Conservation (phyloP, 2,888 invertebrate genomes). For the Lamellibrachia columna region DNA sequence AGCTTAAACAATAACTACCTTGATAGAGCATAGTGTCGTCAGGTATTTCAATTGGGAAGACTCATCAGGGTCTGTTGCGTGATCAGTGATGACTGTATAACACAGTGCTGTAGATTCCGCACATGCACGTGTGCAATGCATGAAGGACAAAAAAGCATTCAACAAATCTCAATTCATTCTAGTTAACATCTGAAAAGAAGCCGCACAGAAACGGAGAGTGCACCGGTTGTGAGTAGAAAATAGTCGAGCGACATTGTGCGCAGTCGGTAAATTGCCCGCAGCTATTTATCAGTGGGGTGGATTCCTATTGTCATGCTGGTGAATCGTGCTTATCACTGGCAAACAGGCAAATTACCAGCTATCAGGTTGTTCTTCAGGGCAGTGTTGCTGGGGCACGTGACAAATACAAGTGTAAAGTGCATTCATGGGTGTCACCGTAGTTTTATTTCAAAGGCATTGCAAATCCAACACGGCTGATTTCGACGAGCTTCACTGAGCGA, state of each 20-base stretch:
- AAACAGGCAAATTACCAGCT: conserved; percentile 7
- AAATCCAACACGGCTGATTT: neutral
- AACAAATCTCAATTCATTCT: conserved; percentile 16
- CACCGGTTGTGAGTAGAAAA: neutral
- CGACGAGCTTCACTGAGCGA: neutral
- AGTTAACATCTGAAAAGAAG: conserved; percentile 4
- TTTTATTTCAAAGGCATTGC: neutral
- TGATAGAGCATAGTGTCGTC: neutral
- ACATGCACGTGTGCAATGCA: neutral
- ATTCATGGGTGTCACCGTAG: neutral
- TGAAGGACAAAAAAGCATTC: neutral
- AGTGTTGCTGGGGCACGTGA: neutral
- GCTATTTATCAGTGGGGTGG: neutral
- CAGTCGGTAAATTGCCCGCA: neutral
- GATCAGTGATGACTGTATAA: neutral
- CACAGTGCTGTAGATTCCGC: neutral
- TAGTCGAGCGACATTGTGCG: neutral
- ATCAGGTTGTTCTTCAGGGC: neutral
- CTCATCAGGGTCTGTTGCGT: neutral
- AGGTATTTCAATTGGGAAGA: neutral
- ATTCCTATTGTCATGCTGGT: neutral
- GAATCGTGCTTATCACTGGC: conserved; percentile 6
- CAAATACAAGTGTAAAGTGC: conserved; percentile 3
- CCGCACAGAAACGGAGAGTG: neutral
- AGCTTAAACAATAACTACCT: neutral